These are phyloP conservation scores for Cyanistes caeruleus DNA, from an alignment of 2,113 vertebrate genomes.

Conservation along the genomic window DNA sequence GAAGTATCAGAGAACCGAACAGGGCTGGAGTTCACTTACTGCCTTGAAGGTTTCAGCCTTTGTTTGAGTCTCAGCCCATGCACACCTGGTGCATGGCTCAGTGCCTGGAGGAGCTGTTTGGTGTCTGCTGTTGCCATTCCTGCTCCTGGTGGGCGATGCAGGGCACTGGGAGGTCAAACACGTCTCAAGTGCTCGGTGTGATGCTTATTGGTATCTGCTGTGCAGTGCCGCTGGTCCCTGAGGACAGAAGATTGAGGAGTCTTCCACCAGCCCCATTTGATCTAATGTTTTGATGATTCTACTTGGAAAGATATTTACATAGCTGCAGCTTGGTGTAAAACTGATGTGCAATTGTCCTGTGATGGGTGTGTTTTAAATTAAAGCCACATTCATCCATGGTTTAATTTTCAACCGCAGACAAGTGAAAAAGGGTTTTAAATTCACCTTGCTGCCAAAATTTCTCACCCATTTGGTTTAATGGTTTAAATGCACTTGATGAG, in stretches of 20 bases:
- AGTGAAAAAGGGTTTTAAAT: neutral
- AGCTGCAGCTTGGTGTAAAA: neutral
- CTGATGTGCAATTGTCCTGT: neutral
- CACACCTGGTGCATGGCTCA: neutral
- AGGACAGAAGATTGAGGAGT: neutral
- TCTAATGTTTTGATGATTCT: neutral
- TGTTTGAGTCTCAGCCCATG: rapidly evolving
- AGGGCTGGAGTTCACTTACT: neutral
- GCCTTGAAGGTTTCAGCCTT: neutral
- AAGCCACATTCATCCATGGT: neutral
- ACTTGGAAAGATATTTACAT: neutral
- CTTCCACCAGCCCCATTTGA: neutral
- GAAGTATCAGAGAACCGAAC: neutral
- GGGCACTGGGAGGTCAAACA: neutral
- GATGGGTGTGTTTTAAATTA: neutral
- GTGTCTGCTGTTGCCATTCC: neutral
- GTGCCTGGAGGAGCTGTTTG: neutral
- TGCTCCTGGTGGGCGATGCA: rapidly evolving
- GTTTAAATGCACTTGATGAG: neutral
- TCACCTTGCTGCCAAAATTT: neutral
- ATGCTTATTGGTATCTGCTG: neutral
- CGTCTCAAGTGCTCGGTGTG: neutral
- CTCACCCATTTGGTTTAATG: neutral
- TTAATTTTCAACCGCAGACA: neutral
- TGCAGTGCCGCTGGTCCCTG: neutral